Evolutionary conservation across 2,113 vertebrate genomes (phyloP).

Genomic region (Athene cunicularia): DNA sequence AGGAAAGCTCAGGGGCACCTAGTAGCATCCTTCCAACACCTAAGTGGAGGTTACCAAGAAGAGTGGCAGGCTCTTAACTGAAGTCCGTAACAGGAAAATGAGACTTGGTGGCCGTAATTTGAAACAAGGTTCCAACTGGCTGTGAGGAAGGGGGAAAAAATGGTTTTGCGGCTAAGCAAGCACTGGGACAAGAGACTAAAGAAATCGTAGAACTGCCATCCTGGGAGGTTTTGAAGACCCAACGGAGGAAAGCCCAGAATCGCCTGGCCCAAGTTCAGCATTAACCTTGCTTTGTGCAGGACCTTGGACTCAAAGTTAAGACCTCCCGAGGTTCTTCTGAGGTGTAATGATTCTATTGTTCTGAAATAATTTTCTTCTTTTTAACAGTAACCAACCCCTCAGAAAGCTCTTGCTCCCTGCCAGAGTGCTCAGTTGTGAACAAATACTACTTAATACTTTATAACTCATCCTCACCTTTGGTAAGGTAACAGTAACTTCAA

Average conservation of each 20-base stretch:
- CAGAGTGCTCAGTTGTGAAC: neutral
- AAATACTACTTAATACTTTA: neutral
- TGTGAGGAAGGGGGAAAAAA: fast-evolving
- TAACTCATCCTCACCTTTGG: neutral
- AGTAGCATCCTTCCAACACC: neutral
- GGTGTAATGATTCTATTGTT: neutral
- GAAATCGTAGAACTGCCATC: neutral
- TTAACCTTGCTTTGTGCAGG: neutral
- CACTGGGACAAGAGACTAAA: neutral
- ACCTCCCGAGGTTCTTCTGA: neutral
- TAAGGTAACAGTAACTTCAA: neutral
- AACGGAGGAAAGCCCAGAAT: neutral
- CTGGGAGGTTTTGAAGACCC: neutral
- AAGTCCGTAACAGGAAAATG: neutral
- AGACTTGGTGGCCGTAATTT: neutral
- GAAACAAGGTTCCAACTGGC: neutral
- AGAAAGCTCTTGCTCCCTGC: neutral
- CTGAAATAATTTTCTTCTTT: neutral
- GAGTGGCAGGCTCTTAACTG: neutral
- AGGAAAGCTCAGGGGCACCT: neutral
- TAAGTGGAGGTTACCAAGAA: neutral
- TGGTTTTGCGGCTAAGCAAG: neutral
- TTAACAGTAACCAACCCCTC: neutral
- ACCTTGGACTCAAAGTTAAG: neutral
- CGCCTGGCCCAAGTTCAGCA: neutral